Evolutionary conservation across 2,888 invertebrate genomes (phyloP).

Genomic region (Strigamia maritima): DNA sequence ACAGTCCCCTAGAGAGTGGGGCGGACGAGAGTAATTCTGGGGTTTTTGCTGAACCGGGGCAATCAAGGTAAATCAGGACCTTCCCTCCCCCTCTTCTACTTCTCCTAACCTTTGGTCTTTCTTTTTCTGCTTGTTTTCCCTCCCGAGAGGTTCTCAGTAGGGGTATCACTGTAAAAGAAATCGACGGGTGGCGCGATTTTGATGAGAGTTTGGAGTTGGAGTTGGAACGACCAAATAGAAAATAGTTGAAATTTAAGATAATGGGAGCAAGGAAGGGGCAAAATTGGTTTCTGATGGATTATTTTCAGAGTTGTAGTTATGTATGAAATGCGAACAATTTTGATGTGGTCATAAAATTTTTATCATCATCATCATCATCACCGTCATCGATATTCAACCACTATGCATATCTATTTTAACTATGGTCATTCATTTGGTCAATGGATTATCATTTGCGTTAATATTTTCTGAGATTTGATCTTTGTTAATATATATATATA

Average conservation of each 20-base stretch:
- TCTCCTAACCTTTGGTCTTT: neutral
- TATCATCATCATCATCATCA: neutral
- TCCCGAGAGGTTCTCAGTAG: neutral
- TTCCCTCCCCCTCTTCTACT: neutral
- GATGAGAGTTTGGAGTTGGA: slow-evolving; percentile 6
- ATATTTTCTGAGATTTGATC: no score
- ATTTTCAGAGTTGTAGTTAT: slow-evolving; percentile 10
- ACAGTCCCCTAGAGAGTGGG: slow-evolving; percentile 27
- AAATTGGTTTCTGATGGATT: slow-evolving; percentile 7
- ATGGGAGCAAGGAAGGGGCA: neutral
- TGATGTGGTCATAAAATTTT: neutral
- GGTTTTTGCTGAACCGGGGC: slow-evolving; percentile 16
- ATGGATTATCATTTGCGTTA: no score
- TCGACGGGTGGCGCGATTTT: neutral
- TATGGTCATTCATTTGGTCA: no score
- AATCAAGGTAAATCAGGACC: slow-evolving; percentile 30
- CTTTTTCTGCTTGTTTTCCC: neutral
- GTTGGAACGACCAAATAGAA: neutral
- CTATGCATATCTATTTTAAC: no score
- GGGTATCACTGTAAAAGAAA: slow-evolving; percentile 21
- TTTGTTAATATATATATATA: no score
- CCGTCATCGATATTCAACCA: neutral
- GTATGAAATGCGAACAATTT: neutral
- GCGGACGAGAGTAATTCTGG: slow-evolving; percentile 32
- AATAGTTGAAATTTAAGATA: neutral